phyloP scores from a whole-genome alignment of 2,113 vertebrate species.

The Thunnus thynnus region DNA sequence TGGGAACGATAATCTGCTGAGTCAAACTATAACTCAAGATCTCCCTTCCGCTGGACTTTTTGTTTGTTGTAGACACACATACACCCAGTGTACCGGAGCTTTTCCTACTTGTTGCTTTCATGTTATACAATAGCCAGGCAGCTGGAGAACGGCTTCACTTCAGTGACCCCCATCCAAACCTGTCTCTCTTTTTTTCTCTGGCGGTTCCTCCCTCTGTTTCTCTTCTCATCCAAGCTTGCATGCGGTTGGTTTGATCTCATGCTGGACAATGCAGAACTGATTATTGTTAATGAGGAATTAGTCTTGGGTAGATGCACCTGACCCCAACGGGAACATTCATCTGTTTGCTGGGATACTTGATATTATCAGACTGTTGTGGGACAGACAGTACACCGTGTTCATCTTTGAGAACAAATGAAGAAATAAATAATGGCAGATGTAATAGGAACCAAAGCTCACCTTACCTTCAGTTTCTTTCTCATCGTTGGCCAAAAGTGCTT shows the following conservation, averaged over 20 bases:
- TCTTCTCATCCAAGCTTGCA: constrained; percentile 5
- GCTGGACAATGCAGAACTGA: constrained; percentile 46
- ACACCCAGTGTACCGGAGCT: constrained; percentile 11
- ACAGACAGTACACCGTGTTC: constrained; percentile 16
- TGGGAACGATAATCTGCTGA: constrained; percentile 8
- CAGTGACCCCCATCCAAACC: constrained; percentile 48
- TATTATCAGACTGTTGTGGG: constrained; percentile 35
- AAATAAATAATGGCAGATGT: constrained; percentile 52
- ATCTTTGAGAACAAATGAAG: constrained; percentile 45
- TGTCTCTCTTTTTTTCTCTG: constrained; percentile 11
- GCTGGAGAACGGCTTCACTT: constrained; percentile 74
- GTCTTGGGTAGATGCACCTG: constrained; percentile 42
- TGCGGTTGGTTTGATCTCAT: constrained; percentile 45
- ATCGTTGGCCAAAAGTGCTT: constrained; percentile 32
- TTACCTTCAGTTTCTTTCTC: constrained; percentile 25
- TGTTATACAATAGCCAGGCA: constrained; percentile 61
- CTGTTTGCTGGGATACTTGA: constrained; percentile 33
- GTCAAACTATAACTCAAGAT: constrained; percentile 19
- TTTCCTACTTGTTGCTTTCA: constrained; percentile 63
- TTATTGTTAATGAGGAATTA: constrained; percentile 67
- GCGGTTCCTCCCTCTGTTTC: not conserved
- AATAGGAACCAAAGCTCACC: constrained; percentile 26
- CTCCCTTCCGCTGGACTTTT: constrained; percentile 23
- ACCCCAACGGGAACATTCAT: constrained; percentile 35
- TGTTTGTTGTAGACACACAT: constrained; percentile 28